A percentile compares a stretch with the other conserved stretches of the same genome.
Conservation (phyloP, 1,140 invertebrate genomes). For the Ceratosolen fusciceps region DNA sequence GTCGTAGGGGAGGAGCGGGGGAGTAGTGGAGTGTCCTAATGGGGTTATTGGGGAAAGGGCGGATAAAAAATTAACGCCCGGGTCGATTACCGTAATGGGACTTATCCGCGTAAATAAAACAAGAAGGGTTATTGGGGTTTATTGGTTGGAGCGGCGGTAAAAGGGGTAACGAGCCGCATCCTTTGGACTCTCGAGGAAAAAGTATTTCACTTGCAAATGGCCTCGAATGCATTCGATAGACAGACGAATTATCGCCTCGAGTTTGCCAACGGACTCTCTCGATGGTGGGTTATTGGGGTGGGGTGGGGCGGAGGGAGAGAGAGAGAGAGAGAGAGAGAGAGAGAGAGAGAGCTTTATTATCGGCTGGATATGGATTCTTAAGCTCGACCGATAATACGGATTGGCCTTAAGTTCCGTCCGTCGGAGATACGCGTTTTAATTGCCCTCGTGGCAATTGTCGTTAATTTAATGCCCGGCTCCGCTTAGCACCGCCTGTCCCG, state of each 20-base stretch:
- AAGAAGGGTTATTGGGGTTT: neutral
- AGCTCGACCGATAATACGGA: neutral
- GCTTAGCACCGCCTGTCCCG: no score
- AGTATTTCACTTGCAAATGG: slow-evolving; percentile 8
- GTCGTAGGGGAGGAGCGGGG: no score
- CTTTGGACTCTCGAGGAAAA: neutral
- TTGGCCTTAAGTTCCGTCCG: no score
- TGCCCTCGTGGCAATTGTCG: no score
- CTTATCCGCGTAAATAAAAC: neutral
- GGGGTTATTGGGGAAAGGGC: no score
- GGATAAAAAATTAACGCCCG: neutral
- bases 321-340: no score
- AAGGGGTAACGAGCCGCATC: neutral
- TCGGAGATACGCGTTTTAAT: no score
- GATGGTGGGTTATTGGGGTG: no score
- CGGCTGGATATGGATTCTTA: neutral
- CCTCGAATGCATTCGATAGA: neutral
- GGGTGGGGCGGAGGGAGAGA: no score
- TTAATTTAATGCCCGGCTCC: no score
- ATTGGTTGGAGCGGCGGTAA: no score
- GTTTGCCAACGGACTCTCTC: neutral
- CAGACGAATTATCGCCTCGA: slow-evolving; percentile 8
- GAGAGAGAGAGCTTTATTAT: neutral
- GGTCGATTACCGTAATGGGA: neutral
- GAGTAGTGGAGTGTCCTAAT: no score